Conservation (phyloP, 2,888 invertebrate genomes). For the Papilio demoleus region DNA sequence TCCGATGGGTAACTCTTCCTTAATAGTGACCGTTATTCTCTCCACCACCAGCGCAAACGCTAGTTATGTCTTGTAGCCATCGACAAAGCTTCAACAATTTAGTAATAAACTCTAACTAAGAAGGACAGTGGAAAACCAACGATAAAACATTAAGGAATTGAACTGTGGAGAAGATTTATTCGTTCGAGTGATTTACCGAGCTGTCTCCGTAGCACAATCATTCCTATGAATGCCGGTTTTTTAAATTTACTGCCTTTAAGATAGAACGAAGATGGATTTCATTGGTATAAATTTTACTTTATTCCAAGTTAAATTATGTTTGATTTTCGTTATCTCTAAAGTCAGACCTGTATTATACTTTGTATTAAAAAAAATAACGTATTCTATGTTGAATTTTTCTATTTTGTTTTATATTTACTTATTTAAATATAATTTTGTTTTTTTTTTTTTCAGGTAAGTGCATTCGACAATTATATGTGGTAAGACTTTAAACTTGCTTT, state of each 20-base stretch:
- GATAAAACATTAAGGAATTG: not conserved
- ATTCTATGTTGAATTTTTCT: not conserved
- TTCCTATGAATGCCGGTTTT: slow-evolving; percentile 15
- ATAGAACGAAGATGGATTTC: slow-evolving; percentile 3
- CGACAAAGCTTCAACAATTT: too few relatives aligned
- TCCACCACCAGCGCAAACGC: too few relatives aligned
- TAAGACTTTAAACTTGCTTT: too few relatives aligned
- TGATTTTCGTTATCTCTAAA: not conserved
- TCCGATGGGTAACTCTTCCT: too few relatives aligned
- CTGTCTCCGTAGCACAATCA: not conserved
- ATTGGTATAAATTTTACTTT: not conserved
- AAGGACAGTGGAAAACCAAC: too few relatives aligned
- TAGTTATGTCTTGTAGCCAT: too few relatives aligned
- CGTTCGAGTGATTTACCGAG: not conserved
- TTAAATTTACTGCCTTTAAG: slow-evolving; percentile 7
- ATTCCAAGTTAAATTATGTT: not conserved
- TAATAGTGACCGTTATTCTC: too few relatives aligned
- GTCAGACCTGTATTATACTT: not conserved
- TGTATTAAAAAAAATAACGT: not conserved
- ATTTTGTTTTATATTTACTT: too few relatives aligned
- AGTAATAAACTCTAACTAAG: too few relatives aligned
- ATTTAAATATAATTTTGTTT: not conserved
- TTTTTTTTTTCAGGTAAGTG: not conserved
- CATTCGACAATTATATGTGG: not conserved
- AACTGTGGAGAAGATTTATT: not conserved